Base-by-base conservation (phyloP, 2,113 vertebrate species). In the Myotis lucifugus region DNA sequence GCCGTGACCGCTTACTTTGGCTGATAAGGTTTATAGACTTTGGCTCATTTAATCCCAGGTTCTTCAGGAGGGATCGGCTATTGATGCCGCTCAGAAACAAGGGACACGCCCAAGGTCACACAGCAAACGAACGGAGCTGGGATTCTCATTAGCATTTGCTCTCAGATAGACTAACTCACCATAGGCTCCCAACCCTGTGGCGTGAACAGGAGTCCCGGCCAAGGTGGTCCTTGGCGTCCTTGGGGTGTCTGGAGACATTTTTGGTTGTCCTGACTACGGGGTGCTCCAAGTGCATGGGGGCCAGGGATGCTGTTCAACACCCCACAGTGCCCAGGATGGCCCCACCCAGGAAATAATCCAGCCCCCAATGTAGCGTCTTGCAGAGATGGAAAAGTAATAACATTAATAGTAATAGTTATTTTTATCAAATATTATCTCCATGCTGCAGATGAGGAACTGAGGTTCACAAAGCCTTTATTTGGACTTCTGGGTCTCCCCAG, bases 151-250 rank as follows among this genome's bases (percentile, higher is more conserved):
- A 10, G 89, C 8, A 14, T 56, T 85, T 14, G 10, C 3, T 13
- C 2, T 23, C 21, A 56, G 78, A 15, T 19, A 0, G 2, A 13
- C 34, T 8, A 72, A 21, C 69, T 42, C 9, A 23, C 0, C 40
- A 4, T 2, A 8, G 34, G 40, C 54, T 21, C 56, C 61, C 32
- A 4, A 11, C 79, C 56, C 9, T 25, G 0, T n/a, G 0, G 8
- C 9, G 14, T 32, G 54, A 3, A 13, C 8, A 7, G 64, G 19
- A 29, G 10, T 67, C 46, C 37, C 37, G 21, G 3, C 3, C 11
- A 18, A 27, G 25, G 27, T 1, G 6, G 11, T 5, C 17, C 79
- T 64, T 32, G 37, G 25, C 2, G 10, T 40, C 56, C 8, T 6
- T 5, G 67, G 25, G 2, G 10, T 32, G 48, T 61, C 87, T 69